Conservation (phyloP, 2,888 invertebrate species). For the Crematogaster levior region DNA sequence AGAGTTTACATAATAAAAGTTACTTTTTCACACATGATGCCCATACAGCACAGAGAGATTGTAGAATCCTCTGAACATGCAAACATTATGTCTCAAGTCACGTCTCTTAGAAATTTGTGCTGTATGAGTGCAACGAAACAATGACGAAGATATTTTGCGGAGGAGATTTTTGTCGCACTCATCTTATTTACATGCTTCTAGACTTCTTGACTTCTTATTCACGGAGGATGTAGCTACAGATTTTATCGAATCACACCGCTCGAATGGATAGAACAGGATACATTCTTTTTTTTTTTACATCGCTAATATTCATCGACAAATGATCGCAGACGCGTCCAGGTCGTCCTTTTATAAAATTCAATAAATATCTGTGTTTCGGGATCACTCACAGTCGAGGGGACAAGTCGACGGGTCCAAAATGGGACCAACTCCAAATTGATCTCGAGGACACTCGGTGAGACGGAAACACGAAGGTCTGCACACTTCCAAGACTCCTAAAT, state of each 20-base stretch:
- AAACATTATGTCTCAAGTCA: no score
- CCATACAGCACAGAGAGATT: no score
- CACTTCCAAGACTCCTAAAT: neutral
- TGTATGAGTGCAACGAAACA: no score
- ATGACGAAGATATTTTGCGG: neutral
- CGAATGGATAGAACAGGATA: neutral
- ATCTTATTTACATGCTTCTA: slow-evolving; percentile 72
- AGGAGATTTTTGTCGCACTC: no score
- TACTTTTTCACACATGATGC: neutral
- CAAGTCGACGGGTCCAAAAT: neutral
- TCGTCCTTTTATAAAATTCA: neutral
- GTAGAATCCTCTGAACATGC: no score
- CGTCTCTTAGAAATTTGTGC: no score
- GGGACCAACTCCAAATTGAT: neutral
- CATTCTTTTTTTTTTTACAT: neutral
- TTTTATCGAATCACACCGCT: neutral
- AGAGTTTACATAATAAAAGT: neutral
- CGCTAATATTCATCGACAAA: neutral
- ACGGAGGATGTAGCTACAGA: neutral
- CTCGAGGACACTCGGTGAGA: neutral
- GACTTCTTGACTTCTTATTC: slow-evolving; percentile 58
- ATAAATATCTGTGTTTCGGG: neutral
- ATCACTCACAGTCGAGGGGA: neutral
- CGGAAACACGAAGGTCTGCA: neutral
- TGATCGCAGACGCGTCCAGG: neutral